Evolutionary conservation across 2,113 vertebrate species (phyloP).

Genomic region (Pterocles orientalis): DNA sequence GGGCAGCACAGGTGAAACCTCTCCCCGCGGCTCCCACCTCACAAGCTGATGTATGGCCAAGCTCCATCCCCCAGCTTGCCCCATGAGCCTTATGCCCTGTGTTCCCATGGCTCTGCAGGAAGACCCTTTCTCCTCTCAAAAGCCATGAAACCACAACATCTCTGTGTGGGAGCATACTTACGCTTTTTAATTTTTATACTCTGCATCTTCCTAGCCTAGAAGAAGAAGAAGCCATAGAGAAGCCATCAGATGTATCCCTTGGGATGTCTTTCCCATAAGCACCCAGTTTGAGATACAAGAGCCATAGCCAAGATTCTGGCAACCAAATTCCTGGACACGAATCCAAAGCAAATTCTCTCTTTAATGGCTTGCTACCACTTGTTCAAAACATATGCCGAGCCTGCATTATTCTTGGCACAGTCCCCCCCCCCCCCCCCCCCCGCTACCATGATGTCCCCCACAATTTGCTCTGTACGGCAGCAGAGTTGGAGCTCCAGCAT

Average conservation of each 20-base stretch:
- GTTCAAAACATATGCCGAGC: not conserved
- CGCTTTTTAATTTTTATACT: not conserved
- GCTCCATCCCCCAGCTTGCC: not conserved
- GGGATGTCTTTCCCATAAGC: not conserved
- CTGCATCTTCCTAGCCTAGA: not conserved
- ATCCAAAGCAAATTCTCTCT: not conserved
- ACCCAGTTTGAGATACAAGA: not conserved
- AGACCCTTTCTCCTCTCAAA: not conserved
- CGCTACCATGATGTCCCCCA: not conserved
- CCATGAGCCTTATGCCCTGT: not conserved
- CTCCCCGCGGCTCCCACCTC: not conserved
- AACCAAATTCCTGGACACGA: not conserved
- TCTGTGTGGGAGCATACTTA: not conserved
- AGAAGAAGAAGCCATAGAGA: not conserved
- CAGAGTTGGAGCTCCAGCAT: not conserved
- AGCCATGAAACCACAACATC: not conserved
- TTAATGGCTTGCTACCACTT: not conserved
- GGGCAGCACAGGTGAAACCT: rapidly evolving
- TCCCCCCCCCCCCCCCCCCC: not conserved
- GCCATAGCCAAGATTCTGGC: not conserved
- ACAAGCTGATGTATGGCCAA: not conserved
- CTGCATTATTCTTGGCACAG: not conserved
- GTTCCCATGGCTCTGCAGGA: not conserved
- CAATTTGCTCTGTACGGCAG: not conserved
- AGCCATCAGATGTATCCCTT: not conserved